Evolutionary conservation across 2,888 invertebrate species (phyloP).

Genomic region (Rhingia rostrata): DNA sequence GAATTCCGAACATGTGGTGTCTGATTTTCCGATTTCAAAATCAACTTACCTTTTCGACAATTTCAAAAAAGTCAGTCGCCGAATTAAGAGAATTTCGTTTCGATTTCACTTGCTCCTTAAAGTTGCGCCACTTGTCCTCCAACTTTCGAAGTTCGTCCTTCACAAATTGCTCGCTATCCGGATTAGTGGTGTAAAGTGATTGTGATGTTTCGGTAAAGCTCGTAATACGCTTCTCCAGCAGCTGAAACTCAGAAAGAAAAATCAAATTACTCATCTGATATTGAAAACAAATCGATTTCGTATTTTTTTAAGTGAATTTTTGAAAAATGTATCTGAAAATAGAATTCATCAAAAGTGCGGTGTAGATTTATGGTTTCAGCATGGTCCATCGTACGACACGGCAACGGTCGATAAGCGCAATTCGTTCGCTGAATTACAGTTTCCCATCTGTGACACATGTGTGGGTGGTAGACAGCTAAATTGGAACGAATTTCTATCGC

Average conservation of each 20-base stretch:
- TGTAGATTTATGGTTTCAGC: constrained; percentile 59
- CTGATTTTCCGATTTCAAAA: too few relatives aligned
- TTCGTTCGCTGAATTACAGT: constrained; percentile 10
- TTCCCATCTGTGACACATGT: constrained; percentile 14
- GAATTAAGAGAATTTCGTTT: constrained; percentile 87
- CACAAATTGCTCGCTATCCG: constrained; percentile 85
- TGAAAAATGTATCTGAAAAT: constrained; percentile 45
- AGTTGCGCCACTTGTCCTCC: constrained; percentile 87
- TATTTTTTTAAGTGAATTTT: constrained; percentile 5
- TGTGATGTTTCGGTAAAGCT: constrained; percentile 88
- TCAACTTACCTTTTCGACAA: constrained; percentile 87
- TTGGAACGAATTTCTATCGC: constrained; percentile 52
- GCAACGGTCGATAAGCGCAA: constrained; percentile 13
- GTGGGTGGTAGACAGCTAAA: constrained; percentile 53
- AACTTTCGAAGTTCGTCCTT: constrained; percentile 86
- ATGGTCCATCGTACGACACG: constrained; percentile 25
- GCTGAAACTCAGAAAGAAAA: constrained; percentile 81
- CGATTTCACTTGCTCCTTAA: constrained; percentile 87
- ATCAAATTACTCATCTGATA: constrained; percentile 19
- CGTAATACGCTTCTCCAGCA: constrained; percentile 88
- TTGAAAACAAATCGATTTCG: constrained; percentile 52
- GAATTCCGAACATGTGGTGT: too few relatives aligned
- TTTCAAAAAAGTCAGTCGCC: constrained; percentile 88
- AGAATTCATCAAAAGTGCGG: constrained; percentile 55
- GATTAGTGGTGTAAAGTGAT: constrained; percentile 83